A percentile compares a stretch with the other conserved stretches of the same genome.
Evolutionary conservation across 35 echinoderm and acorn worm species (phyloP).

Genomic region (Lytechinus pictus): DNA sequence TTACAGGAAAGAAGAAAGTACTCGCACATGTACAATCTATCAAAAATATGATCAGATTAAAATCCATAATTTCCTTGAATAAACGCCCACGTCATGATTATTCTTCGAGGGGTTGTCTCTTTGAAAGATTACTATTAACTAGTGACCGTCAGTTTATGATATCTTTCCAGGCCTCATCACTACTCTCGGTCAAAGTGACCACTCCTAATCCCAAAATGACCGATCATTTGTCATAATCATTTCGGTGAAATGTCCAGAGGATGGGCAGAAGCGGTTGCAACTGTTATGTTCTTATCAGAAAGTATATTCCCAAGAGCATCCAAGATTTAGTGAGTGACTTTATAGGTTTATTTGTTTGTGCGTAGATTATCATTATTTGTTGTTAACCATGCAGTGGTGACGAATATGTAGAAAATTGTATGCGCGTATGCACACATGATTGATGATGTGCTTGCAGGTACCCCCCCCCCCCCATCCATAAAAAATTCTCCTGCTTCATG

Average conservation of each 20-base stretch:
- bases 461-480: too few species aligned
- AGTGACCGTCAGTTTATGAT: not conserved
- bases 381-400: too few species aligned
- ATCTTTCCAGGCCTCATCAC: not conserved
- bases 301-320: not conserved
- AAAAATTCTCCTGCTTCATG: too few species aligned
- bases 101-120: not conserved
- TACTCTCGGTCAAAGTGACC: not conserved
- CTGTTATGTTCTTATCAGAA: not conserved
- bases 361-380: not conserved
- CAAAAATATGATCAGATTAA: conserved; percentile 20
- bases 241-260: not conserved
- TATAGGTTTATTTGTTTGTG: not conserved
- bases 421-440: not conserved
- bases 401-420: too few species aligned
- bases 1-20: conserved; percentile 12
- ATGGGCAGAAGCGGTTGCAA: not conserved
- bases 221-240: conserved; percentile 9
- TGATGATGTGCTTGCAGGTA: not conserved
- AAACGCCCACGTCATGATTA: not conserved
- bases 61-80: conserved; percentile 20
- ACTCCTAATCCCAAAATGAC: conserved; percentile 17
- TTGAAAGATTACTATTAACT: not conserved
- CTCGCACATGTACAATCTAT: not conserved
- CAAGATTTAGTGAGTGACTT: not conserved